phyloP scores from a whole-genome alignment of 2,113 vertebrate species.

The Puntigrus tetrazona region DNA sequence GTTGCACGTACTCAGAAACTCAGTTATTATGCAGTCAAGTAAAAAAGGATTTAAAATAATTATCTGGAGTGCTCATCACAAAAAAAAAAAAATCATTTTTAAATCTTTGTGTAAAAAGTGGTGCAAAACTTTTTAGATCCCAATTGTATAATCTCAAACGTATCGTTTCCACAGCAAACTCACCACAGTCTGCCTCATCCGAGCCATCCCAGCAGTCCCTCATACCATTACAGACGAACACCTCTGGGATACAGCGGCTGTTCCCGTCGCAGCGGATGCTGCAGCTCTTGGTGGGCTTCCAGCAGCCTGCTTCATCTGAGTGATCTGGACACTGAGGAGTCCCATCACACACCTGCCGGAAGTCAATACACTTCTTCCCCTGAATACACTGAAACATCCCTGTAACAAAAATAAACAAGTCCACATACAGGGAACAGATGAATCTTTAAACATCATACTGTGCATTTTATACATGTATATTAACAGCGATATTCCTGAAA shows the following conservation, averaged over 20 bases:
- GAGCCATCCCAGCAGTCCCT: slow-evolving; percentile 83
- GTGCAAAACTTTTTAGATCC: neutral
- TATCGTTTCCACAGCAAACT: neutral
- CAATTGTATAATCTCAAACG: neutral
- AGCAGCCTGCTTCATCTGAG: slow-evolving; percentile 71
- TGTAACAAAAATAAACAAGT: neutral
- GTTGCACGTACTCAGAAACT: neutral
- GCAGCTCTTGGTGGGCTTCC: slow-evolving; percentile 65
- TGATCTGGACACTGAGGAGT: slow-evolving; percentile 65
- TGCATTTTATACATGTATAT: too few species aligned
- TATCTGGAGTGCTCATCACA: too few species aligned
- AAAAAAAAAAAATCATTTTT: too few species aligned
- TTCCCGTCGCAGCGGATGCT: slow-evolving; percentile 80
- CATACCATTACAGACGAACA: slow-evolving; percentile 84
- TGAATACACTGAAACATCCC: slow-evolving; percentile 50
- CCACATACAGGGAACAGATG: neutral
- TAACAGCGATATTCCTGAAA: too few species aligned
- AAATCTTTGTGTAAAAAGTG: neutral
- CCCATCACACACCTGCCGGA: slow-evolving; percentile 52
- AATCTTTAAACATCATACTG: neutral
- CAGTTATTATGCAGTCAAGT: neutral
- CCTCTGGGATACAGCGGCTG: slow-evolving; percentile 77
- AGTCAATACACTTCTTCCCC: slow-evolving; percentile 49
- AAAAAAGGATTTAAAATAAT: neutral
- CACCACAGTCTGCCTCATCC: slow-evolving; percentile 72